These are phyloP conservation scores for Hypselothyrea guttata DNA, from an alignment of 2,888 invertebrate genomes.

Conservation along the genomic window DNA sequence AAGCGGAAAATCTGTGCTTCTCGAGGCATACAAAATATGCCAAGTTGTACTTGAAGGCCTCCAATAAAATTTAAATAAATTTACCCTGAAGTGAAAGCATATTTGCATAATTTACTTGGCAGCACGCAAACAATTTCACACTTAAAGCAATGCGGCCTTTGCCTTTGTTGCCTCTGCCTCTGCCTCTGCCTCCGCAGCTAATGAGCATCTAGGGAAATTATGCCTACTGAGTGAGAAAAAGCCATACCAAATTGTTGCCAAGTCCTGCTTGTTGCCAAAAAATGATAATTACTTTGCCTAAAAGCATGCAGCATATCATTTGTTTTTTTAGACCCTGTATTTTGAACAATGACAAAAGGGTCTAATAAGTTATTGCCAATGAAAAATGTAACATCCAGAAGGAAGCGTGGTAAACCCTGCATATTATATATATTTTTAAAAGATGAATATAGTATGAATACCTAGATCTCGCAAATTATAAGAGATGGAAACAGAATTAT, in stretches of 20 bases:
- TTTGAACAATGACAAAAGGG: too few species aligned
- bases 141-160: slow-evolving; percentile 43
- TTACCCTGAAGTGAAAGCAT: slow-evolving; percentile 26
- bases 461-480: too few species aligned
- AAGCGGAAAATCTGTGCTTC: slow-evolving; percentile 1
- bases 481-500: too few species aligned
- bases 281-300: slow-evolving; percentile 63
- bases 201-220: slow-evolving; percentile 70
- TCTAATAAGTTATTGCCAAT: too few species aligned
- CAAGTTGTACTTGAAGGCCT: too few species aligned
- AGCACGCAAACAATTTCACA: slow-evolving; percentile 66
- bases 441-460: too few species aligned
- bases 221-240: slow-evolving; percentile 36
- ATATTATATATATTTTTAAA: too few species aligned
- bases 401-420: too few species aligned
- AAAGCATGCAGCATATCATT: slow-evolving; percentile 55
- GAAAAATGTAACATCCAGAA: too few species aligned
- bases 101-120: slow-evolving; percentile 62
- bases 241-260: slow-evolving; percentile 41
- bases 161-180: slow-evolving; percentile 47
- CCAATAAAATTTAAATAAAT: slow-evolving; percentile 5
- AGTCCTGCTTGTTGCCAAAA: slow-evolving; percentile 52
- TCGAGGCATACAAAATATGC: too few species aligned
- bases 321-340: too few species aligned
- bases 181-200: slow-evolving; percentile 38